These are phyloP conservation scores for Novumbra hubbsi DNA, from an alignment of 2,797 vertebrate species.

Conservation along the genomic window DNA sequence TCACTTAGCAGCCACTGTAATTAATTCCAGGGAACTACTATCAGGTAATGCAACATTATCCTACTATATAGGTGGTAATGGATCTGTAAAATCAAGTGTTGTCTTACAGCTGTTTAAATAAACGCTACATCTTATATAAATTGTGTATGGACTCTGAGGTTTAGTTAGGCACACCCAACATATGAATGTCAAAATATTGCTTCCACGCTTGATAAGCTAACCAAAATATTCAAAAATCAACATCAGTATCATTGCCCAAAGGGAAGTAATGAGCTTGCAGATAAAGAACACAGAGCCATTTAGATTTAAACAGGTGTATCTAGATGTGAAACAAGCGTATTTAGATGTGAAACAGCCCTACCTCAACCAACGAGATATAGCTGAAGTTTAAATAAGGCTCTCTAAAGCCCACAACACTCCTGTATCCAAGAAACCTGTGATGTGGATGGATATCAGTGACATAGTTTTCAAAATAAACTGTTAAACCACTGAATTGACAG, in stretches of 20 bases:
- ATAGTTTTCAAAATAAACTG: too few species aligned
- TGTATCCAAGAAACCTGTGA: not conserved
- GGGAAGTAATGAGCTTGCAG: not conserved
- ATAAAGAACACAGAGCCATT: not conserved
- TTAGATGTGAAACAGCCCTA: too few species aligned
- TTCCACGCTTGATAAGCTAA: not conserved
- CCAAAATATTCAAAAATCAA: not conserved
- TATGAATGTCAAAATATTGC: not conserved
- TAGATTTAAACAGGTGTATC: not conserved
- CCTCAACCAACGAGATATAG: too few species aligned
- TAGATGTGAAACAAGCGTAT: too few species aligned
- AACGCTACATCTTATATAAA: not conserved
- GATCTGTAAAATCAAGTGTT: not conserved
- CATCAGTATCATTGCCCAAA: not conserved
- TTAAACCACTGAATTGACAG: not conserved
- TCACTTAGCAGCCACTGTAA: not conserved
- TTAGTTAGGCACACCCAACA: not conserved
- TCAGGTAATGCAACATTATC: not conserved
- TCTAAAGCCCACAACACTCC: not conserved
- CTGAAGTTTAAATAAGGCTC: not conserved
- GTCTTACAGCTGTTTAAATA: not conserved
- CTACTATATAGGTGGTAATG: not conserved
- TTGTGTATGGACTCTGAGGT: not conserved
- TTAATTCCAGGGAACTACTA: not conserved
- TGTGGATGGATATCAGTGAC: not conserved